phyloP scores from a whole-genome alignment of 2,113 vertebrate species.

The Phalacrocorax carbo region DNA sequence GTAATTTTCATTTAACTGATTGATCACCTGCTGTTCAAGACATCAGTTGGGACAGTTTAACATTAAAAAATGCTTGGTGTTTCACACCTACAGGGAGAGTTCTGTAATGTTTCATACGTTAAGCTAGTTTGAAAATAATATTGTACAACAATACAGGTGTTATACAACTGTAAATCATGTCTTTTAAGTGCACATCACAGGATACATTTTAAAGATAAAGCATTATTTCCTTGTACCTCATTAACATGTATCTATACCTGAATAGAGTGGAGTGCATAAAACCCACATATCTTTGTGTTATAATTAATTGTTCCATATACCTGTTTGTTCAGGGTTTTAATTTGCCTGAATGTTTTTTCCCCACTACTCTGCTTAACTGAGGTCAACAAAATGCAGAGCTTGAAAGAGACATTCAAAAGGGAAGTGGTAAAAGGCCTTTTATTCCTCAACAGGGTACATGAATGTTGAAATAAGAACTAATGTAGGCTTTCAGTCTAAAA shows the following conservation, averaged over 20 bases:
- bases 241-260: not conserved
- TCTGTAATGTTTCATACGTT: not conserved
- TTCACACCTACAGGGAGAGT: not conserved
- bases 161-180: not conserved
- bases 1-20: not conserved
- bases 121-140: not conserved
- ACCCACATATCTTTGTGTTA: not conserved
- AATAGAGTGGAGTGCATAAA: not conserved
- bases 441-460: not conserved
- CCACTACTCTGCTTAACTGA: not conserved
- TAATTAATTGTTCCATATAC: not conserved
- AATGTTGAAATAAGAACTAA: not conserved
- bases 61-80: not conserved
- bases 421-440: not conserved
- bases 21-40: not conserved
- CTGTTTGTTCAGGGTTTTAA: not conserved
- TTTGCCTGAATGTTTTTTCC: not conserved
- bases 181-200: not conserved
- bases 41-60: not conserved
- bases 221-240: not conserved
- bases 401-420: constrained; percentile 2
- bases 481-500: not conserved
- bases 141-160: not conserved
- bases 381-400: not conserved
- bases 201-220: not conserved